These are phyloP conservation scores for Eulemur macaco DNA, from an alignment of 2,113 vertebrate genomes.

Conservation along the genomic window DNA sequence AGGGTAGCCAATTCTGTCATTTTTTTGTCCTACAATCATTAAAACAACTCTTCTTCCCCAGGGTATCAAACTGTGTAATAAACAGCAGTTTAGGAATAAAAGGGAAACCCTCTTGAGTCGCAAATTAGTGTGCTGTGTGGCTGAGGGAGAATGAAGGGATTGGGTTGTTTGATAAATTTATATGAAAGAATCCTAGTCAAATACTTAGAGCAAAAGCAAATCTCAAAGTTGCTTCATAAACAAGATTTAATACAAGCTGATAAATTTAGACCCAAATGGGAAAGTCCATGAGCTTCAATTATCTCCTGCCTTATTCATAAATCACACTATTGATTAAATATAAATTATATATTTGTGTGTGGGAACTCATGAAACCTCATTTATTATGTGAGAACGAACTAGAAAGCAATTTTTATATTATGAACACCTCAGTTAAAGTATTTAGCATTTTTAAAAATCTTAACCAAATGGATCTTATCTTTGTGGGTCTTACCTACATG, in stretches of 20 bases:
- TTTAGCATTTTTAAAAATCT: conserved; percentile 20
- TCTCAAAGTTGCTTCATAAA: conserved; percentile 65
- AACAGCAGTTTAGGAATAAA: conserved; percentile 21
- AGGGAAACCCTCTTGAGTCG: background rate
- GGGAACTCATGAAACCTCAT: conserved; percentile 56
- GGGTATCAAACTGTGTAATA: background rate
- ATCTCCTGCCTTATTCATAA: conserved; percentile 66
- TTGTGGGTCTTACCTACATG: background rate
- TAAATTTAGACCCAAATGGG: conserved; percentile 53
- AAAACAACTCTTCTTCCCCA: conserved; percentile 5
- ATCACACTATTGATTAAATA: conserved; percentile 71
- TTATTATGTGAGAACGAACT: conserved; percentile 63
- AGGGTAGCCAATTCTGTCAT: background rate
- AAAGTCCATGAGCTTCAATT: conserved; percentile 50
- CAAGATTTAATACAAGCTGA: conserved; percentile 62
- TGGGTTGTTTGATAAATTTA: background rate
- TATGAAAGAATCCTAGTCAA: conserved; percentile 27
- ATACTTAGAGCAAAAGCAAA: conserved; percentile 62
- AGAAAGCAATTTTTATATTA: conserved; percentile 62
- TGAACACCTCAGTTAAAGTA: conserved; percentile 23
- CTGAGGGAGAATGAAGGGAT: background rate
- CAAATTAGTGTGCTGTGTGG: background rate
- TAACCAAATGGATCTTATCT: conserved; percentile 29
- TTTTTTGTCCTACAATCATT: background rate
- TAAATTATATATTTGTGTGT: conserved; percentile 66